Percentiles rank a stretch among this genome's conserved stretches.
Conservation (phyloP, 2,797 vertebrate genomes). For the Bucorvus abyssinicus region DNA sequence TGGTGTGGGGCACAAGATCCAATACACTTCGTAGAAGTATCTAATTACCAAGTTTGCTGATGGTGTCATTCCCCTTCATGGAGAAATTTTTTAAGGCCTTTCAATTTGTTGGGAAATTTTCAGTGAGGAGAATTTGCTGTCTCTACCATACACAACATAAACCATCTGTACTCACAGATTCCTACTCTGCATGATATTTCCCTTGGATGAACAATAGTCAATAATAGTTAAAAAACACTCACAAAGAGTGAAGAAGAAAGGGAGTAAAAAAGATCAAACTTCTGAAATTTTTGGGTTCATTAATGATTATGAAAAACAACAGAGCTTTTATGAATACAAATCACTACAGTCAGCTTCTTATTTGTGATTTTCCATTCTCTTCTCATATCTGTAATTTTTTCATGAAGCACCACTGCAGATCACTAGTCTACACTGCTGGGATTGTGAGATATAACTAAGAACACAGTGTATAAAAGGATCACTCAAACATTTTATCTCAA, state of each 20-base stretch:
- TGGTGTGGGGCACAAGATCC: background rate
- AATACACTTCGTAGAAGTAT: background rate
- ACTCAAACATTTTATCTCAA: background rate
- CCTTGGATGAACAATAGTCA: background rate
- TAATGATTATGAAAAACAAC: background rate
- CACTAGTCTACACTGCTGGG: background rate
- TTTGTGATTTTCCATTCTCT: background rate
- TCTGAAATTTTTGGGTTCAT: background rate
- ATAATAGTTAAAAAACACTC: background rate
- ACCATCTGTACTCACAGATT: background rate
- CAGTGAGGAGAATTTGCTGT: background rate
- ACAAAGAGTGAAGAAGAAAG: background rate
- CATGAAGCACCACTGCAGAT: rapidly evolving
- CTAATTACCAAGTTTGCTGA: background rate
- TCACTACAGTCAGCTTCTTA: background rate
- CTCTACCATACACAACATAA: background rate
- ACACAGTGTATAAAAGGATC: background rate
- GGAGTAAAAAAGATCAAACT: background rate
- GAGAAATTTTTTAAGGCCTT: background rate
- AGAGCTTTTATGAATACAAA: background rate
- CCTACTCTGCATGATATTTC: background rate
- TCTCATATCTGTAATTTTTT: background rate
- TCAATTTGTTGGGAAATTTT: background rate
- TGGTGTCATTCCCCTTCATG: background rate
- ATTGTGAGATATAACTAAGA: background rate